These are phyloP conservation scores for Crotophaga sulcirostris DNA, from an alignment of 2,113 vertebrate genomes.

Conservation along the genomic window DNA sequence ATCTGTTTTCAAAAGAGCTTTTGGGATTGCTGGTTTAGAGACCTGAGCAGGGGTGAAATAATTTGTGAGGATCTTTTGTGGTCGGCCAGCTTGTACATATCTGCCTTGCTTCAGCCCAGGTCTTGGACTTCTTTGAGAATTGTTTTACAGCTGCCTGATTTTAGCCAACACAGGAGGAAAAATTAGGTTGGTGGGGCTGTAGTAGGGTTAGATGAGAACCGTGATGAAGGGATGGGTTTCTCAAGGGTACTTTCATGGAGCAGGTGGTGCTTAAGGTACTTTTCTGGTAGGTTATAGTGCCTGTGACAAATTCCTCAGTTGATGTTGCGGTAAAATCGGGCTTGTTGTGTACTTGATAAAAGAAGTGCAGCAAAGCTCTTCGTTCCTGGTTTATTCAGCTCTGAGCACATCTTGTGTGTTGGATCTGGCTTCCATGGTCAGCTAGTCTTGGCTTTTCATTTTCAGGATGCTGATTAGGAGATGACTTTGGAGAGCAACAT, in stretches of 20 bases:
- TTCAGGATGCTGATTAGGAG: constrained; percentile 27
- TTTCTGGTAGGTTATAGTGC: constrained; percentile 55
- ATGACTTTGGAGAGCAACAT: background rate
- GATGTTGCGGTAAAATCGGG: background rate
- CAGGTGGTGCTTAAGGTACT: constrained; percentile 46
- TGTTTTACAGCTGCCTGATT: background rate
- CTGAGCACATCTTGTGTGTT: constrained; percentile 20
- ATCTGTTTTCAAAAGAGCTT: background rate
- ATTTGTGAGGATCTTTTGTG: background rate
- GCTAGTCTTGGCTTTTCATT: background rate
- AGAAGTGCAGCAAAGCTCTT: constrained; percentile 57
- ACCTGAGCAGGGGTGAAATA: background rate
- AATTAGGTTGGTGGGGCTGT: background rate
- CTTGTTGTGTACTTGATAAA: background rate
- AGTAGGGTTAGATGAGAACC: background rate
- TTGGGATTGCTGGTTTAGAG: background rate
- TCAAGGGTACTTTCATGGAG: constrained; percentile 41
- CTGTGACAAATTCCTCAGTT: constrained; percentile 58
- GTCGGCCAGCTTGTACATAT: background rate
- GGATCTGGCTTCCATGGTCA: background rate
- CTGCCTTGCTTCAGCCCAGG: background rate
- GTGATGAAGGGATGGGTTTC: constrained; percentile 25
- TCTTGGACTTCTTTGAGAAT: constrained; percentile 2
- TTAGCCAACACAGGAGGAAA: background rate
- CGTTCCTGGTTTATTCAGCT: background rate